These are phyloP conservation scores for Zelostemma sp. DNA, from an alignment of 1,140 invertebrate genomes.

Conservation along the genomic window DNA sequence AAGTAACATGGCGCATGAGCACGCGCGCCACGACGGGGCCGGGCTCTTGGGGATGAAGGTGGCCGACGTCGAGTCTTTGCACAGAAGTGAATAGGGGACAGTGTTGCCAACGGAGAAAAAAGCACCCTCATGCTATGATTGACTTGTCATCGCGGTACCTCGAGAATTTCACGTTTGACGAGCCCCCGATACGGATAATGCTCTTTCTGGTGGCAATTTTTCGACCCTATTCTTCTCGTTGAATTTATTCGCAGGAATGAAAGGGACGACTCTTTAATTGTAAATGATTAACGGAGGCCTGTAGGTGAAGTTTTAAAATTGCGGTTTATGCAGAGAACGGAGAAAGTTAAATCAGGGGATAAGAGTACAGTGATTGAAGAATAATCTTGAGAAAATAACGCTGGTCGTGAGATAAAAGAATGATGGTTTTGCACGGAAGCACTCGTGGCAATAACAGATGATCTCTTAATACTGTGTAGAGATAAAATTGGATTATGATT, in stretches of 20 bases:
- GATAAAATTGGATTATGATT: neutral
- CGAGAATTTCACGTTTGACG: slow-evolving; percentile 1
- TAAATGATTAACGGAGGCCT: neutral
- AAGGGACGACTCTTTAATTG: neutral
- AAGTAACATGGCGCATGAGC: slow-evolving; percentile 53
- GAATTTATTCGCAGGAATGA: neutral
- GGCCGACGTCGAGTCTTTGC: slow-evolving; percentile 16
- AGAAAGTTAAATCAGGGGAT: no score
- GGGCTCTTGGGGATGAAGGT: slow-evolving; percentile 29
- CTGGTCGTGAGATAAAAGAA: neutral
- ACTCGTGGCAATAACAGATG: no score
- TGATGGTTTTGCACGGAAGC: neutral
- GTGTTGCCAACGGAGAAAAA: slow-evolving; percentile 38
- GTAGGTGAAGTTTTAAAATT: neutral
- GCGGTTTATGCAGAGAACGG: neutral
- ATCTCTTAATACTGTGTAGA: neutral
- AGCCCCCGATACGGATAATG: no score
- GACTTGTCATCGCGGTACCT: neutral
- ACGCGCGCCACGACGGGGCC: slow-evolving; percentile 33
- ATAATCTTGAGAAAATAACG: no score
- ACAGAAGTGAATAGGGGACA: slow-evolving; percentile 31
- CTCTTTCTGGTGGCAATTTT: no score
- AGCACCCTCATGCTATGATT: neutral
- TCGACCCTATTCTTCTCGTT: neutral
- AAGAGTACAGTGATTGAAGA: no score